Evolutionary conservation across 2,797 vertebrate genomes (phyloP).

Genomic region (Coranthus polyacanthus): DNA sequence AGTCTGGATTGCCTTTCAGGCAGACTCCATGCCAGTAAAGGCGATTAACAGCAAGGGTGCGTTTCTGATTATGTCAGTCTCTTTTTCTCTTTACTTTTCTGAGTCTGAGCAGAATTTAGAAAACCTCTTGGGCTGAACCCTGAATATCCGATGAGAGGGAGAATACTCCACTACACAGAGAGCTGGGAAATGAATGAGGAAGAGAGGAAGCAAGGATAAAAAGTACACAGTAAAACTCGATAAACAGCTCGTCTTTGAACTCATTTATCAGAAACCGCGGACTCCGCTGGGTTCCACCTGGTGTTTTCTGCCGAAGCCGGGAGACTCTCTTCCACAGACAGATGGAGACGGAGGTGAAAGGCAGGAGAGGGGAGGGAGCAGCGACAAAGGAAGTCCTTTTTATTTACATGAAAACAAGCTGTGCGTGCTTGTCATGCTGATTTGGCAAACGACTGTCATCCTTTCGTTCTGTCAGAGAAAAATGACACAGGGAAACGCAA

Average conservation of each 20-base stretch:
- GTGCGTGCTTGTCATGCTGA: conserved; percentile 6
- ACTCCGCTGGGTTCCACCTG: conserved; percentile 43
- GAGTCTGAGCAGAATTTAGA: conserved; percentile 17
- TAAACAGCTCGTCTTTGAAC: conserved; percentile 34
- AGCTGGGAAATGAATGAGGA: conserved; percentile 17
- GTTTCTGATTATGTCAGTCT: conserved; percentile 24
- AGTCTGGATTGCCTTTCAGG: conserved; percentile 1
- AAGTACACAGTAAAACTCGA: not conserved
- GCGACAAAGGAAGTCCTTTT: conserved; percentile 4
- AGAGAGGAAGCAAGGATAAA: not conserved
- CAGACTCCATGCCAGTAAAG: conserved; percentile 1
- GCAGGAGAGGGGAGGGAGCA: not conserved
- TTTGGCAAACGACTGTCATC: conserved; percentile 37
- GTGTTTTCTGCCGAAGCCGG: conserved; percentile 35
- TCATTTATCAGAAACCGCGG: conserved; percentile 35
- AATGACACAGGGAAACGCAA: not conserved
- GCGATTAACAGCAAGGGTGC: conserved; percentile 7
- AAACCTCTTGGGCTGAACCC: conserved; percentile 14
- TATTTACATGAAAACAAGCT: conserved; percentile 24
- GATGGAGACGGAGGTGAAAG: conserved; percentile 32
- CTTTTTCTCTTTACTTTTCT: conserved; percentile 17
- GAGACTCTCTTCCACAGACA: conserved; percentile 7
- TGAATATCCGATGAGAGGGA: conserved; percentile 19
- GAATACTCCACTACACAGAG: conserved; percentile 7
- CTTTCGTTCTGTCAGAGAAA: conserved; percentile 11